Base-by-base conservation (phyloP, 2,888 invertebrate genomes). In the Rhorus exstirpatorius region DNA sequence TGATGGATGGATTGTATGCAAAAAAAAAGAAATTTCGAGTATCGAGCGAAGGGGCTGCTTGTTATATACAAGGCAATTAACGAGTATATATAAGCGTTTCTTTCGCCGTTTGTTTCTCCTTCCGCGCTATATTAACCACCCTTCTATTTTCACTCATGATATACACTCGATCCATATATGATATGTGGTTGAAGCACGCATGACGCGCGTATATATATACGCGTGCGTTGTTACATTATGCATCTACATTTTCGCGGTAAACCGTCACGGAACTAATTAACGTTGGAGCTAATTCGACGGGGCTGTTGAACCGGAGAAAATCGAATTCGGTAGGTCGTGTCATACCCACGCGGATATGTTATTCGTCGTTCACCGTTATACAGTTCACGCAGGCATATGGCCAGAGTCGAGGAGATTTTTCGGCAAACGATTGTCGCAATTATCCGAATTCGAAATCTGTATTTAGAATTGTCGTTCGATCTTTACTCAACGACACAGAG, bases 181-280 rank as follows among this genome's bases (percentile, higher is more conserved):
- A 61, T 31, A 17, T 38, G 24, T 24, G 38, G n/a, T 31, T 41
- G 19, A 38, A n/a, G 53, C 10, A 24, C n/a, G 8, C 21, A 21
- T 10, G 24, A 12, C 24, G 41, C 14, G n/a, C 7, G 6, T 19
- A 21, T 24, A 53, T 24, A 68, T 10, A 41, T 19, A 35, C n/a
- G 1, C 19, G 3, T 53, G 17, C 58, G 24, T 60, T 3, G 17
- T 46, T 65, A 65, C 44, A n/a, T n/a, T 1, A 19, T 35, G 19
- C 58, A 8, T 26, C 19, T 31, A 71, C 31, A 58, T 19, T 35
- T 51, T 44, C 31, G 60, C 17, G 71, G 71, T 71, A 31, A 71
- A 71, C 71, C 44, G 46, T 71, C 71, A 60, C 71, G 71, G 55
- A 60, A 60, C 71, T 71, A 60, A 71, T 71, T 71, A 71, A 44